These are phyloP conservation scores for Mus spretus DNA, from an alignment of 2,797 vertebrate genomes.

Conservation along the genomic window DNA sequence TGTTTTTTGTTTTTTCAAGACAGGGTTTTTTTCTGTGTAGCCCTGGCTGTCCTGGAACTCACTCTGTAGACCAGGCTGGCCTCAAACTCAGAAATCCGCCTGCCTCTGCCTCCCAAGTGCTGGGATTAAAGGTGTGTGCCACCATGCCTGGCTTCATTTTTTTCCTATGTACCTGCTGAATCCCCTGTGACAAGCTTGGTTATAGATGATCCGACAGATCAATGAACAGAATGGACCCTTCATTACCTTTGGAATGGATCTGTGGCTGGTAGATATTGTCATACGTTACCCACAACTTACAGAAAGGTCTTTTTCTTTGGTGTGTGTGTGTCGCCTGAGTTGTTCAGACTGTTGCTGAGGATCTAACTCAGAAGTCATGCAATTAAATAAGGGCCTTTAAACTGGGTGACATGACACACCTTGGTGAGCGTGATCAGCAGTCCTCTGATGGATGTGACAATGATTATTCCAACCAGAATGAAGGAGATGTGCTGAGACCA, in stretches of 20 bases:
- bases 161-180: not conserved
- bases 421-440: slow-evolving; percentile 98
- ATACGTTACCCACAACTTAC: not conserved
- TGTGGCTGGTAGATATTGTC: not conserved
- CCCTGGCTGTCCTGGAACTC: too few relatives aligned
- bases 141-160: too few relatives aligned
- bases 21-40: too few relatives aligned
- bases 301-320: not conserved
- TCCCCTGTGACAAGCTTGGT: not conserved
- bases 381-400: not conserved
- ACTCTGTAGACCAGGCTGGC: too few relatives aligned
- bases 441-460: slow-evolving; percentile 98
- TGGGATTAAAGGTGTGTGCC: too few relatives aligned
- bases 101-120: too few relatives aligned
- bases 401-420: slow-evolving; percentile 87
- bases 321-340: not conserved
- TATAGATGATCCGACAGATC: not conserved
- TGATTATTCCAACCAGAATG: slow-evolving; percentile 99
- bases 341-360: not conserved
- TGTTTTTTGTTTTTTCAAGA: too few relatives aligned
- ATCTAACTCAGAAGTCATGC: slow-evolving; percentile 1
- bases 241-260: not conserved
- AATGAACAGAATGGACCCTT: not conserved
- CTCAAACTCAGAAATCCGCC: too few relatives aligned
- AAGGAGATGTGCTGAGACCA: slow-evolving; percentile 99